These are phyloP conservation scores for Bufotes viridis DNA, from an alignment of 2,797 vertebrate genomes.

Conservation along the genomic window DNA sequence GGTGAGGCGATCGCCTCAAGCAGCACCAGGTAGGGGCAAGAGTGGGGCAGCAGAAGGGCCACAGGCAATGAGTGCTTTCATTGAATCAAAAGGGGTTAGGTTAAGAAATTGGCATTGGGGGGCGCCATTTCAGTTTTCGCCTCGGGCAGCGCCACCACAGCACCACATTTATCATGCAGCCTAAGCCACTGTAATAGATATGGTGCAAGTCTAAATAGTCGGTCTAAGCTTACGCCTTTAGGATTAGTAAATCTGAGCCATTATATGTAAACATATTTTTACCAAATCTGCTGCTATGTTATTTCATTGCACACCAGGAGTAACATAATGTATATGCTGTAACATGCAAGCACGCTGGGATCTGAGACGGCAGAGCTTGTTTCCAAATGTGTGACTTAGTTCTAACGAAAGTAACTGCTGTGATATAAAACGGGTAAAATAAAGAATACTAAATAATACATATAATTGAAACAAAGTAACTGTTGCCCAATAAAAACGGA, in stretches of 20 bases:
- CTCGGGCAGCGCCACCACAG: no score
- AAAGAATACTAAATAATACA: background rate
- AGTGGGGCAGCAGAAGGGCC: no score
- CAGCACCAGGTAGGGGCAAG: no score
- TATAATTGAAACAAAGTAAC: background rate
- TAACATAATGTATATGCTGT: slow-evolving; percentile 9
- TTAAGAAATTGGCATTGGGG: no score
- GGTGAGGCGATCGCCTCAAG: no score
- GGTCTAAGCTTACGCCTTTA: no score
- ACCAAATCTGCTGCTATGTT: background rate
- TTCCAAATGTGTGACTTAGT: background rate
- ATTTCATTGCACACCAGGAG: slow-evolving; percentile 13
- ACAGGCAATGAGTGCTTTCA: no score
- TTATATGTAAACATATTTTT: slow-evolving; percentile 23
- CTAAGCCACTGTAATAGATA: no score
- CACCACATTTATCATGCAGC: no score
- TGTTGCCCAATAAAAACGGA: background rate
- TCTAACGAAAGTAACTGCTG: background rate
- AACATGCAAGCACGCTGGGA: slow-evolving; percentile 17
- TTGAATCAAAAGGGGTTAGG: no score
- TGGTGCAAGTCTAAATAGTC: no score
- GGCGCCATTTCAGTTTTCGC: no score
- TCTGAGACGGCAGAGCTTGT: background rate
- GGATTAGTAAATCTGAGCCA: background rate
- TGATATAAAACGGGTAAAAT: background rate